Conservation (phyloP, 2,888 invertebrate species). For the Teleiodes luculella region DNA sequence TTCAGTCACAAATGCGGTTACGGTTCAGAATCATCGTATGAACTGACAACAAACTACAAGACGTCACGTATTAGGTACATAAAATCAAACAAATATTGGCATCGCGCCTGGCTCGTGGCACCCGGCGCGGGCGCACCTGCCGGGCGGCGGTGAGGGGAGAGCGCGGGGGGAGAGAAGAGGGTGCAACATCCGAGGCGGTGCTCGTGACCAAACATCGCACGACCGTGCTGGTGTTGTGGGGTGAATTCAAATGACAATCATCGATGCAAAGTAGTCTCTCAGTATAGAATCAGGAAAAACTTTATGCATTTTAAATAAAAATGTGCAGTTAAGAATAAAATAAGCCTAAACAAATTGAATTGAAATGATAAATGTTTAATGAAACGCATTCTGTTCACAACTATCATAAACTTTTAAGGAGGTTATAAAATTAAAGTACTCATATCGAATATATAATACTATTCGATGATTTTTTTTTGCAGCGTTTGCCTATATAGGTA, state of each 20-base stretch:
- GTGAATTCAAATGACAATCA: background rate
- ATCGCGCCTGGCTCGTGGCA: no score
- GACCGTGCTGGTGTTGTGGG: background rate
- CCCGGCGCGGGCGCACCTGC: no score
- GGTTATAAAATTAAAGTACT: no score
- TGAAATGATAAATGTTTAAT: background rate
- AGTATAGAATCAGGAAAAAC: background rate
- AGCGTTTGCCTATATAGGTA: background rate
- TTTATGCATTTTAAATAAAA: background rate
- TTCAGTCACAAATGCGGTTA: background rate
- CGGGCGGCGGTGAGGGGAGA: no score
- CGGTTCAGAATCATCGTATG: background rate
- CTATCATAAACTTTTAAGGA: no score
- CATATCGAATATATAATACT: no score
- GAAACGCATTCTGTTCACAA: background rate
- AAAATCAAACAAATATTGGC: background rate
- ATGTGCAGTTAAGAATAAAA: background rate
- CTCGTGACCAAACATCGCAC: background rate
- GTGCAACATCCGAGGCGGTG: background rate
- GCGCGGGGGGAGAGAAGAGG: background rate
- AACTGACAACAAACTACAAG: slow-evolving; percentile 26
- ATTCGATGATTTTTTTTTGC: no score
- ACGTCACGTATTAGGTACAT: slow-evolving; percentile 14
- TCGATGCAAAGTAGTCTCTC: background rate
- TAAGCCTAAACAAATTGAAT: background rate